Base-by-base conservation (phyloP, 2,888 invertebrate species). In the Stratiomys singularior region DNA sequence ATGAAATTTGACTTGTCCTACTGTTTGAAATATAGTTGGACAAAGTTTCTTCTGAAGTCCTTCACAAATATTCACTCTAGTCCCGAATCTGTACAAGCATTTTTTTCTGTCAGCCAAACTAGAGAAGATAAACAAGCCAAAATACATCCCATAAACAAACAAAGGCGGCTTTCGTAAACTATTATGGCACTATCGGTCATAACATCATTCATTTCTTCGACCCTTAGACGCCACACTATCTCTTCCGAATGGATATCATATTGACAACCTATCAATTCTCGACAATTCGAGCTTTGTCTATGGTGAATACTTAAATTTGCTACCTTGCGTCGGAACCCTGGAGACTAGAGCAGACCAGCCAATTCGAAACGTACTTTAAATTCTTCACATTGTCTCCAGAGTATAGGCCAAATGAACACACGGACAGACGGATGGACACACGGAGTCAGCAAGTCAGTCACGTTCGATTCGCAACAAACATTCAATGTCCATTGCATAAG, bases 301-400 rank as follows among this genome's bases (percentile, higher is more conserved):
- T 52, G 15, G 7, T 18, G 52, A 4, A 52, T 52, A 18, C 52
- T 52, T 37, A 37, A 37, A 3, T 37, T 63, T 4, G 28, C 27
- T 63, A 63, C 63, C 63, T 4, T 27, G 7, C 11, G 21, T 21
- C 11, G 21, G 23, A 9, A 23, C 58, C 9, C 21, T 4, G 3
- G 58, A 58, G 21, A 58, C 58, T 23, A 58, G 58, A 23, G 3
- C 18, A 15, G 15, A 15, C 18, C 52, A 52, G 52, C 15, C 52
- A 13, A 52, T 52, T 52, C 23, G 30, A n/a, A 11, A n/a, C 44
- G 44, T 28, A 66, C n/a, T 66, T 66, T 21, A 37, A 66, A 66
- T 66, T 66, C 66, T 18, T 66, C 66, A 44, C 66, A 66, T 66
- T 66, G 66, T 66, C 66, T 18, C 18, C 66, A 27, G 30, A 23